Base-by-base conservation (phyloP, 2,888 invertebrate species). In the Ichneumoninae sp. region DNA sequence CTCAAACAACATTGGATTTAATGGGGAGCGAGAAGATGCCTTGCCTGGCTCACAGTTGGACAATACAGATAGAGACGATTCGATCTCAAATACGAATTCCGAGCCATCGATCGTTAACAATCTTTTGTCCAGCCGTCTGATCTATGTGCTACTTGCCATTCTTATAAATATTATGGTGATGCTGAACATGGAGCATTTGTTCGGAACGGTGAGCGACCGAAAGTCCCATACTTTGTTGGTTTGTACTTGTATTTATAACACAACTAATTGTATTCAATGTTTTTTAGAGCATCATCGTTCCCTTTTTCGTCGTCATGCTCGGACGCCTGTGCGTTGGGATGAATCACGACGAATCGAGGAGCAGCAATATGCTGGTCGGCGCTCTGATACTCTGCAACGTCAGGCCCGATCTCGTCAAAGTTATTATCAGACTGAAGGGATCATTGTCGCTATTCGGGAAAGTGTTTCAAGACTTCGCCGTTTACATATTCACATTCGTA, bases 401-500 rank as follows among this genome's bases (percentile, higher is more conserved):
- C 19, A 89, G 89, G 40, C 92, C 93, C 7, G 82, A 88, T 63
- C 71, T 92, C 16, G 83, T 85, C 19, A 85, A 85, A 68, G 52
- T 73, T 22, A 88, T 90, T 73, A 83, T 89, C 47, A 89, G 70
- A 83, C 71, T 93, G 0, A 90, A 88, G 86, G 81, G 66, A 47
- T 36, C 88, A 8, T 47, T 89, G n/a, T 85, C 83, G 10, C 68
- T 91, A 26, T 79, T 87, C 7, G 86, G 50, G 50, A 78, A 79
- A 68, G 81, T 91, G 6, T 19, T 87, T 2, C 87, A 83, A 40
- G 92, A 92, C 81, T 89, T 92, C 69, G 88, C 91, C 36, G 74
- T 93, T 22, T 93, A 92, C 40, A 86, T 93, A 68, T 91, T 92
- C 33, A 91, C 89, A 77, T 92, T 92, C 74, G 88, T 90, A 13